phyloP scores from a whole-genome alignment of 2,113 vertebrate species.

The human (Homo sapiens) region DNA sequence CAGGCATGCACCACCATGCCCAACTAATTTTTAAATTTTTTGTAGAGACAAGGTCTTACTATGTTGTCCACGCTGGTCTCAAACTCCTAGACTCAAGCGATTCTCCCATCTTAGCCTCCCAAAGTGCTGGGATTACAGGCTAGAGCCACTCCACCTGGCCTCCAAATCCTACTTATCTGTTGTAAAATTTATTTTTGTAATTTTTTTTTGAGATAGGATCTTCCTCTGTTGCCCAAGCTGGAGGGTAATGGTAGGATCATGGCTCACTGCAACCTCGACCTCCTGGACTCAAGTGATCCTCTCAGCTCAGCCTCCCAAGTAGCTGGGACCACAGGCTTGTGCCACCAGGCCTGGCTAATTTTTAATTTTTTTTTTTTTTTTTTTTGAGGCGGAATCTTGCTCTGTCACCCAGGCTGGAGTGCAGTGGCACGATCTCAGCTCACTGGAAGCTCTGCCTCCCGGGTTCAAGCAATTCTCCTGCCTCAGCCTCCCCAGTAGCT shows the following conservation, averaged over 20 bases:
- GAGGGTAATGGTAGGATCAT: background rate
- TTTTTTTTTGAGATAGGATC: background rate
- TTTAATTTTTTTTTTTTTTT: background rate
- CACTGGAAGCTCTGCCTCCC: background rate
- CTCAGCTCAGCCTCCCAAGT: background rate
- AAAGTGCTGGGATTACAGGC: too few species aligned
- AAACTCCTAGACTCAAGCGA: too few species aligned
- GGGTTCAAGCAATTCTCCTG: background rate
- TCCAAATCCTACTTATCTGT: too few species aligned
- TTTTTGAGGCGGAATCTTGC: background rate
- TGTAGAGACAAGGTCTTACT: too few species aligned
- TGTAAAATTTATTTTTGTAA: too few species aligned
- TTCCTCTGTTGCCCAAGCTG: background rate
- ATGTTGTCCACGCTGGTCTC: too few species aligned
- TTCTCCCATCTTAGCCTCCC: too few species aligned
- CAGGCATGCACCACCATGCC: background rate
- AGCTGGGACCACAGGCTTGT: background rate
- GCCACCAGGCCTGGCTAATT: background rate
- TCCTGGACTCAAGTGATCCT: background rate
- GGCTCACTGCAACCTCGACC: background rate
- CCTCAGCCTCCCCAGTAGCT: background rate
- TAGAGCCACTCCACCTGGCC: too few species aligned
- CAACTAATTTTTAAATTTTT: background rate
- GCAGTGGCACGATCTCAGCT: background rate
- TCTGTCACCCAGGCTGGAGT: background rate